These are phyloP conservation scores for Capitulum mitella DNA, from an alignment of 2,888 invertebrate species.

Conservation along the genomic window DNA sequence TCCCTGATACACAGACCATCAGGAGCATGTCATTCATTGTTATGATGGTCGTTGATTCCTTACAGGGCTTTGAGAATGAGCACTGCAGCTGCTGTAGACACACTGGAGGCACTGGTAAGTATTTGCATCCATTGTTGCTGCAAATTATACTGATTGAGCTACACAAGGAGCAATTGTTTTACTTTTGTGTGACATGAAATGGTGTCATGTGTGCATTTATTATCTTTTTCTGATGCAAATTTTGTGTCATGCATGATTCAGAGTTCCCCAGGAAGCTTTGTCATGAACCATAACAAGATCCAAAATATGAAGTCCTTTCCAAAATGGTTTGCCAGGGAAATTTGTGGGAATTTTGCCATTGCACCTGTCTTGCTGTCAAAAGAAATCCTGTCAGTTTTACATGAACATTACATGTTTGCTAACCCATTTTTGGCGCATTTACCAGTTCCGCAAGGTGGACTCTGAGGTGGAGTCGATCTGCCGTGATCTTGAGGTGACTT, in stretches of 20 bases:
- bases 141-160: neutral
- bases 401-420: neutral
- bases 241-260: no score
- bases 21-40: no score
- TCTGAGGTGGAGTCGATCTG: neutral
- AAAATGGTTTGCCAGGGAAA: neutral
- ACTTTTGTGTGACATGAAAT: neutral
- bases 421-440: neutral
- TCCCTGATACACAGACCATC: no score
- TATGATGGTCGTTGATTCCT: no score
- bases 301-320: neutral
- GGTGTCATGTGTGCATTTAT: neutral
- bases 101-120: constrained; percentile 2
- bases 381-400: neutral
- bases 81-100: neutral
- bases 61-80: neutral
- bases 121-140: neutral
- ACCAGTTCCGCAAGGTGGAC: constrained; percentile 13
- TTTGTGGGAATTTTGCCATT: no score
- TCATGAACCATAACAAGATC: no score
- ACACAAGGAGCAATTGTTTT: neutral
- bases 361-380: neutral
- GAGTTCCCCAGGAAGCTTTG: no score
- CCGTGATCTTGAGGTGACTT: neutral
- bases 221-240: neutral